Conservation (phyloP, 2,797 vertebrate genomes). For the Scleropages formosus region DNA sequence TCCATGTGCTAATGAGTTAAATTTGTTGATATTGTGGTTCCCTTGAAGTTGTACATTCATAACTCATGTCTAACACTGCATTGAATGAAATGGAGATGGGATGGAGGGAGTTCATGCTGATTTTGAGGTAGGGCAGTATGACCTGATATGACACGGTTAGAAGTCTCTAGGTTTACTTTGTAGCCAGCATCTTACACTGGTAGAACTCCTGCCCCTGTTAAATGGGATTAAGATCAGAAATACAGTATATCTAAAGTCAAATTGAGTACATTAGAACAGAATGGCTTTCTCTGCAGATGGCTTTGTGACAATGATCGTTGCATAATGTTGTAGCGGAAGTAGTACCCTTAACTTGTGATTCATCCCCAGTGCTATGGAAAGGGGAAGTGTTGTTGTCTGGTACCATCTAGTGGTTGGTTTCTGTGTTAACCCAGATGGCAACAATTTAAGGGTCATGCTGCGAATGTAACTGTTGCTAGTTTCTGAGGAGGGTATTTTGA, state of each 20-base stretch:
- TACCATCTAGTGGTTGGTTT: conserved; percentile 17
- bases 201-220: background rate
- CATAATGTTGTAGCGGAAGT: conserved; percentile 17
- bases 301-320: background rate
- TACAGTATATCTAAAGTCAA: no score
- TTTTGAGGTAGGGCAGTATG: no score
- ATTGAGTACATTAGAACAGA: no score
- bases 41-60: no score
- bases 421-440: background rate
- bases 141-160: background rate
- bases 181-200: background rate
- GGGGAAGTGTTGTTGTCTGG: background rate
- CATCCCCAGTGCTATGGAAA: background rate
- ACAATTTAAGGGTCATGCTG: no score
- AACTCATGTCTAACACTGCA: no score
- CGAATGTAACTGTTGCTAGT: no score
- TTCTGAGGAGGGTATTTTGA: no score
- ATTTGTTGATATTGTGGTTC: no score
- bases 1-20: background rate
- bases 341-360: conserved; percentile 13
- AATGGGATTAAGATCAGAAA: background rate
- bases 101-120: no score
- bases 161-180: background rate
- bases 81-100: no score
- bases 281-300: background rate